These are phyloP conservation scores for Oryzias dopingdopingensis DNA, from an alignment of 2,797 vertebrate genomes.

Conservation along the genomic window DNA sequence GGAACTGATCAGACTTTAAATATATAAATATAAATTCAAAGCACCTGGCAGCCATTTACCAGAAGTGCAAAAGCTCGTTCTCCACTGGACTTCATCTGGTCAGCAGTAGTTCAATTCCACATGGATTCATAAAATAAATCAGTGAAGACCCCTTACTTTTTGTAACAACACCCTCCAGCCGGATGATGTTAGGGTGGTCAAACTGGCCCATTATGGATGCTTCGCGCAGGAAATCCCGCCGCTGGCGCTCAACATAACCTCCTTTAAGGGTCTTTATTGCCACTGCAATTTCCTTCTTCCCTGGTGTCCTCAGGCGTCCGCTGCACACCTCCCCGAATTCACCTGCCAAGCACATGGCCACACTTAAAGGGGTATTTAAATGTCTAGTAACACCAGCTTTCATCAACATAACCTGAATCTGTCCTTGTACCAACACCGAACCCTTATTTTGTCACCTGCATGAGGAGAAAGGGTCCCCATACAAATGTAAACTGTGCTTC, in stretches of 20 bases:
- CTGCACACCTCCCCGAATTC: constrained; percentile 97
- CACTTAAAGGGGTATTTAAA: neutral
- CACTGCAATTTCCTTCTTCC: constrained; percentile 92
- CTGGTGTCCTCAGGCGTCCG: constrained; percentile 88
- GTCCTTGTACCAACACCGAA: neutral
- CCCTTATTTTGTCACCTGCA: neutral
- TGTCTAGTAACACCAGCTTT: neutral
- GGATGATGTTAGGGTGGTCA: constrained; percentile 93
- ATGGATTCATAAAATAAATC: neutral
- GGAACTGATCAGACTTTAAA: too few relatives aligned
- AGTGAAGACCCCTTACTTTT: constrained; percentile 84
- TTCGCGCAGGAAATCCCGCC: constrained; percentile 91
- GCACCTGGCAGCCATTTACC: too few relatives aligned
- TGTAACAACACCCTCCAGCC: constrained; percentile 92
- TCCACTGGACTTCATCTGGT: neutral
- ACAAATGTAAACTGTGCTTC: constrained; percentile 16
- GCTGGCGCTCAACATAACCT: constrained; percentile 88
- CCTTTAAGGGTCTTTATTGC: constrained; percentile 95
- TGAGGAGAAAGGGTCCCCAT: neutral
- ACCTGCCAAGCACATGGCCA: constrained; percentile 66
- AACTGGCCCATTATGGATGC: constrained; percentile 97
- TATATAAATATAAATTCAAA: too few relatives aligned
- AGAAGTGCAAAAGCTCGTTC: too few relatives aligned
- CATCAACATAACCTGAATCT: neutral
- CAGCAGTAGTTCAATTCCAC: neutral